Evolutionary conservation across 2,113 vertebrate genomes (phyloP), one percentile per base, ranked within the genome.

Genomic region (Platysternon megacephalum): DNA sequence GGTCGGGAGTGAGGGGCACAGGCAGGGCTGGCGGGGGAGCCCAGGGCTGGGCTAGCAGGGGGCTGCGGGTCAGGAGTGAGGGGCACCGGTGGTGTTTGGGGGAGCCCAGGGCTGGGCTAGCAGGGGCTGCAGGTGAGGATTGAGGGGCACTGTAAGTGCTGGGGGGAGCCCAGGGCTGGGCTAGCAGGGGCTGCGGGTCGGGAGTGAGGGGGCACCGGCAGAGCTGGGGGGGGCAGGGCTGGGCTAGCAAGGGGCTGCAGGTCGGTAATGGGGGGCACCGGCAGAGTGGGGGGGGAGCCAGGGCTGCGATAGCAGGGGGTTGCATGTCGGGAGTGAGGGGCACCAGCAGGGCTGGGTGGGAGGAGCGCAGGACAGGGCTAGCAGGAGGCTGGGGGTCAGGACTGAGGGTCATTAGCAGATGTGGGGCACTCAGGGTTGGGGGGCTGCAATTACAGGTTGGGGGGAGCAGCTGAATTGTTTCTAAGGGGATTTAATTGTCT

Each of bases 291-390:
- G 44, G 44, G 44, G 44, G n/a, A n/a, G n/a, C n/a, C 55, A 24
- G 4, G 8, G 1, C 11, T 79, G 12, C 24, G 32, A 32, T 79
- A 26, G 26, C 7, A 26, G 26, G 35, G 16, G 4, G 44, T 1
- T 42, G 76, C 17, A 1, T 3, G 13, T 84, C 8, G 2, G 8
- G 6, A 7, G 49, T 4, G 0, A 10, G 28, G 32, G 4, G 3
- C 5, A 26, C 49, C 26, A 2, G 39, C 14, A 55, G 4, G 8
- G 12, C 48, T 78, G 44, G 44, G 6, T 44, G 13, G 44, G 9
- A n/a, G n/a, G n/a, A n/a, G n/a, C n/a, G n/a, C n/a, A n/a, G n/a
- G n/a, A n/a, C n/a, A n/a, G 11, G 14, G 16, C 6, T 65, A 3
- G 14, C 61, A 65, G 61, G 32, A 5, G 58, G 14, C 4, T 35